Evolutionary conservation across 2,113 vertebrate species (phyloP), one percentile per base, ranked within the genome.

Genomic region (Irena cyanogastra): DNA sequence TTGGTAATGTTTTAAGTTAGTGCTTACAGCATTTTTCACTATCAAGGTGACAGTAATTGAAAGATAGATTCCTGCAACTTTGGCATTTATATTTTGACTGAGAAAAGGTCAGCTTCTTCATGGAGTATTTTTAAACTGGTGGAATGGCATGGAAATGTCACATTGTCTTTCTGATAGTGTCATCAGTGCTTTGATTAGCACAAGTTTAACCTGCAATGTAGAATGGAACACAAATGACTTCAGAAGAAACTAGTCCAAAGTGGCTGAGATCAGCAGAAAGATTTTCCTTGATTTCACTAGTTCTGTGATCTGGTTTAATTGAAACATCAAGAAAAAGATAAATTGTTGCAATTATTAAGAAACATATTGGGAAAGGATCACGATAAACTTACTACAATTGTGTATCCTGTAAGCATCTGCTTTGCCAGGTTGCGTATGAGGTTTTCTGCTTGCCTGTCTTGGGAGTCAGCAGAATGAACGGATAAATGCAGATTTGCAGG

Each of bases 71-170:
- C 66, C 27, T 65, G 82, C 49, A 74, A 92, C 91, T 91, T 95
- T 98, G 96, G 89, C 94, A 91, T 97, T 97, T 97, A 92, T 96
- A 95, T 96, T 97, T 90, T 6, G 5, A 63, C 89, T 60, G 63
- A 18, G 44, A 78, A 97, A 97, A 98, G 97, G 96, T 97, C 97
- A 97, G 2, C 72, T 95, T 97, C 94, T 90, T 96, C 75, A 85
- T 53, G 72, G 89, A 89, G 92, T 79, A 59, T 63, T 70, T 30
- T 63, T 77, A 72, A 95, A 94, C 56, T 80, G 49, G 92, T 52
- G 18, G 94, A 92, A 93, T 13, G 17, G 65, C 44, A 11, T 16
- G 44, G 93, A 96, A 97, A 96, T 94, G 86, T 95, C 94, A 87
- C 89, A 24, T 83, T 75, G 61, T 22, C 49, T 89, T 93, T 97